phyloP scores from a whole-genome alignment of 1,140 invertebrate genomes.

The Cydia splendana region DNA sequence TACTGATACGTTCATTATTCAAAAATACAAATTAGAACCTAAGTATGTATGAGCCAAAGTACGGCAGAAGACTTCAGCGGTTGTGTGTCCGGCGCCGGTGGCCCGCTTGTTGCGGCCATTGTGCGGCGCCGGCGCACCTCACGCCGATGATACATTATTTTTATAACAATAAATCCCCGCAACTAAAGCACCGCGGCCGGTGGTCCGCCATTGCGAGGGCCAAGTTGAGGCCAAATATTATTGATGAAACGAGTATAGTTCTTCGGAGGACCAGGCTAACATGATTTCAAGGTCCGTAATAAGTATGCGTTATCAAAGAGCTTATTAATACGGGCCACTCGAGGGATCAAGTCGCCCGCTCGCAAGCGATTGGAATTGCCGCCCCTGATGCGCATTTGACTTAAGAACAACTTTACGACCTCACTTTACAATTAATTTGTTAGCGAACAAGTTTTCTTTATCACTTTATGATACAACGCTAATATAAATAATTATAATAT shows the following conservation, averaged over 20 bases:
- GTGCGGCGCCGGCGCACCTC: constrained; percentile 49
- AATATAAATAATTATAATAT: constrained; percentile 28
- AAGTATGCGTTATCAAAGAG: neutral
- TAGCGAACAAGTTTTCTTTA: constrained; percentile 27
- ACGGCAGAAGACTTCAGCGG: constrained; percentile 3
- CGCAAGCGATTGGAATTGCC: neutral
- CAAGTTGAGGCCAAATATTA: constrained; percentile 45
- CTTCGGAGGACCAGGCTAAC: constrained; percentile 33
- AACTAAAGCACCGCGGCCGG: constrained; percentile 73
- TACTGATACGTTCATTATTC: no score
- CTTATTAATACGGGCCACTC: neutral
- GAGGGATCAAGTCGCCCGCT: neutral
- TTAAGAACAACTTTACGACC: constrained; percentile 32
- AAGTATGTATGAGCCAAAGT: neutral
- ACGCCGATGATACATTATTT: constrained; percentile 77
- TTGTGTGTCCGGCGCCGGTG: constrained; percentile 20
- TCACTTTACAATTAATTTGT: constrained; percentile 34
- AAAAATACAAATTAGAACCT: neutral
- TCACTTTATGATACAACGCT: constrained; percentile 18
- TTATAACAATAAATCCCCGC: constrained; percentile 77
- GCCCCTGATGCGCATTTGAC: constrained; percentile 23
- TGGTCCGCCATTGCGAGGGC: constrained; percentile 58
- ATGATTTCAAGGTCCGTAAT: neutral
- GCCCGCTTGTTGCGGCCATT: constrained; percentile 71
- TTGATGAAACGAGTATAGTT: constrained; percentile 42